phyloP scores from a whole-genome alignment of 2,888 invertebrate genomes.

The Epicampocera succincta region DNA sequence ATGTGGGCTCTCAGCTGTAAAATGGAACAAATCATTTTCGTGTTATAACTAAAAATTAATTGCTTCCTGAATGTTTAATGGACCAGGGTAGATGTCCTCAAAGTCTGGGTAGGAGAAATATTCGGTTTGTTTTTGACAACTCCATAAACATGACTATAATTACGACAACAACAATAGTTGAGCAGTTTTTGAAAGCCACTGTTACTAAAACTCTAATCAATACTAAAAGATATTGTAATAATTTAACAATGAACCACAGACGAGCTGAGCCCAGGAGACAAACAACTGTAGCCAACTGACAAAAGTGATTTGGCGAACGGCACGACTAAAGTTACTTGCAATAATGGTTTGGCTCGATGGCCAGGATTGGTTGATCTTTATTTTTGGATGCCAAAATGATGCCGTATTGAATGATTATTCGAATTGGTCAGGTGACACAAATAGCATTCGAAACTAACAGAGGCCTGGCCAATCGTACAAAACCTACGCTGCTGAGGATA shows the following conservation, averaged over 20 bases:
- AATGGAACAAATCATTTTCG: too few relatives aligned
- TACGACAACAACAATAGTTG: background rate
- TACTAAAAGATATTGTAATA: slow-evolving; percentile 59
- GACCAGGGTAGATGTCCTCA: too few relatives aligned
- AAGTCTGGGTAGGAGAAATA: too few relatives aligned
- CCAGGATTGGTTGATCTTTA: slow-evolving; percentile 22
- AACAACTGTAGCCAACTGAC: slow-evolving; percentile 27
- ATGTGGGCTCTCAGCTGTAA: too few relatives aligned
- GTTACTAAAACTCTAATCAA: slow-evolving; percentile 50
- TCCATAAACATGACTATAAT: too few relatives aligned
- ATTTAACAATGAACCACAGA: slow-evolving; percentile 50
- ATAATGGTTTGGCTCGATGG: slow-evolving; percentile 55
- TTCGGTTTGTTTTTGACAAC: too few relatives aligned
- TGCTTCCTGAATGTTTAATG: too few relatives aligned
- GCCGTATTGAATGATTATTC: slow-evolving; percentile 73
- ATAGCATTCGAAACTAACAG: slow-evolving; percentile 77
- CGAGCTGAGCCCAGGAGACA: slow-evolving; percentile 59
- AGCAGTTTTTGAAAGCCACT: slow-evolving; percentile 20
- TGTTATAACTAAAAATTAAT: too few relatives aligned
- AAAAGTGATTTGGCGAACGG: slow-evolving; percentile 33
- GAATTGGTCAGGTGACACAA: slow-evolving; percentile 74
- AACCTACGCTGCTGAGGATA: background rate
- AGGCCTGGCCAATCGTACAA: slow-evolving; percentile 18
- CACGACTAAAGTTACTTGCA: slow-evolving; percentile 55
- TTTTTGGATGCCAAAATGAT: slow-evolving; percentile 33